A percentile compares a stretch with the other conserved stretches of the same genome.
These are phyloP conservation scores for Hylyphantes graminicola DNA, from an alignment of 1,140 invertebrate genomes.

Conservation along the genomic window DNA sequence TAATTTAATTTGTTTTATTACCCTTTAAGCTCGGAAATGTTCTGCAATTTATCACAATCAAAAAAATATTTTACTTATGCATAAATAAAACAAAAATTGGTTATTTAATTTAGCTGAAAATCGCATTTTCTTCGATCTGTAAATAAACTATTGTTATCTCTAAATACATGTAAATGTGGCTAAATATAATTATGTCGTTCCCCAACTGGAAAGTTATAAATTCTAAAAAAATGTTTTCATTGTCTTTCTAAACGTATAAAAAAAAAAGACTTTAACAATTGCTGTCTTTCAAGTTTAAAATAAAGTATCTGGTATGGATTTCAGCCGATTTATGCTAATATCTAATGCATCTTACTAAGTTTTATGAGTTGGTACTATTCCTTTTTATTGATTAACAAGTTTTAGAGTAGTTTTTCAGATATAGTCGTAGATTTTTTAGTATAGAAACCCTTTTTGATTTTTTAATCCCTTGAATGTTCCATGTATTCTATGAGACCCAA, in stretches of 20 bases:
- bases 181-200: constrained; percentile 43
- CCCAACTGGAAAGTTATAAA: constrained; percentile 39
- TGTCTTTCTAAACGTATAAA: constrained; percentile 2
- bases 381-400: constrained; percentile 20
- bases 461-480: constrained; percentile 2
- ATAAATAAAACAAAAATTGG: no score
- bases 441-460: constrained; percentile 15
- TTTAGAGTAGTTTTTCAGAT: constrained; percentile 27
- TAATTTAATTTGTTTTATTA: no score
- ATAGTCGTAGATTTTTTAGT: constrained; percentile 29
- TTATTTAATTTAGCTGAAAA: background rate
- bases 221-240: constrained; percentile 42
- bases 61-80: no score
- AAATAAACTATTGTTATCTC: constrained; percentile 34
- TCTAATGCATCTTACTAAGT: constrained; percentile 9
- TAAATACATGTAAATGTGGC: constrained; percentile 40
- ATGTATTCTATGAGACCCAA: constrained; percentile 3
- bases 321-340: constrained; percentile 2
- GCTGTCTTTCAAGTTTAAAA: constrained; percentile 32
- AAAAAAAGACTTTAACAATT: constrained; percentile 14
- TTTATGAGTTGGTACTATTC: constrained; percentile 17
- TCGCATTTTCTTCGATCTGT: constrained; percentile 17
- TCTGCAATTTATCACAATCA: no score
- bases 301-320: constrained; percentile 25
- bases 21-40: no score